Evolutionary conservation across 2,113 vertebrate species (phyloP), one percentile per base, ranked within the genome.

Genomic region (Engraulis encrasicolus): DNA sequence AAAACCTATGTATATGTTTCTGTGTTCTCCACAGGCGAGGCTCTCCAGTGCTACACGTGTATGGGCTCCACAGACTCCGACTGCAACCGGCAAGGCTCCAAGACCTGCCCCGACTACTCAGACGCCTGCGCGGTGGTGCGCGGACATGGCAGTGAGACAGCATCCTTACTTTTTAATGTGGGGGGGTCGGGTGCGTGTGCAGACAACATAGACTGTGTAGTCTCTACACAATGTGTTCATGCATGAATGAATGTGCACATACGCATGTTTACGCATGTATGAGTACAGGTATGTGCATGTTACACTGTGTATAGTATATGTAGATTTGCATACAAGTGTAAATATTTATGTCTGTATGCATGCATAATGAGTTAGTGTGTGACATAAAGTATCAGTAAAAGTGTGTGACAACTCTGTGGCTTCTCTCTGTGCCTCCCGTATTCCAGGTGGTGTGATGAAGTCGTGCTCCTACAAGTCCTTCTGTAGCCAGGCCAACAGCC

Each of bases 401-500:
- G 79, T 31, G 77, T 61, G 66, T 45, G 61, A n/a, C n/a, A n/a
- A n/a, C 34, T 58, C 50, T 84, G 23, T 58, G n/a, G n/a, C n/a
- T 2, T 83, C 81, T 89, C 84, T 85, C 12, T 79, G 23, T 82
- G 15, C 66, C 17, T 49, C 23, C n/a, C 11, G 66, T 48, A 50
- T 87, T 34, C 81, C 86, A 98, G 97, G 93, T 90, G 96, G 96
- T 0, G 92, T 98, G 77, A 96, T 97, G 95, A 98, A 98, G 93
- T 96, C 97, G 2, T 97, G 97, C 85, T 97, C 96, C 6, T 97
- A 96, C 93, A 95, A 93, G 89, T 96, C 97, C 23, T 97, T 97
- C 91, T 98, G 96, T 52, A 97, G 95, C 87, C 95, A 96, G 86
- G 96, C 96, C 0, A 90, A 91, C 94, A 95, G 94, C 81, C 96